Conservation (phyloP, 2,888 invertebrate species). For the Macrophya alboannulata region DNA sequence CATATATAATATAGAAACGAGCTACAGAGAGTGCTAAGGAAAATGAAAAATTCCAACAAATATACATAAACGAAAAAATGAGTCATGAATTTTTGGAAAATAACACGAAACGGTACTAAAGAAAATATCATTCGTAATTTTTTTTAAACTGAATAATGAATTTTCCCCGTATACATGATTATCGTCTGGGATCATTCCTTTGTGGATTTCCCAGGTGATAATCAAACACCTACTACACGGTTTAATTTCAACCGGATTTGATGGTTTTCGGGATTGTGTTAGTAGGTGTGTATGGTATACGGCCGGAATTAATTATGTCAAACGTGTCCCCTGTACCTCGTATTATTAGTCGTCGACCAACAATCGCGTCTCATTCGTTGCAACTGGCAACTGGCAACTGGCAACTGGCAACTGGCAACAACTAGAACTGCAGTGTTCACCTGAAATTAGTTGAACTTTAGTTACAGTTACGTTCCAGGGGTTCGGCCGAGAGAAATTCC, state of each 20-base stretch:
- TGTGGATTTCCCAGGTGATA: neutral
- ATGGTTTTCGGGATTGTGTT: neutral
- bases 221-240: neutral
- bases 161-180: too few species aligned
- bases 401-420: neutral
- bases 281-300: too few species aligned
- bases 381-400: neutral
- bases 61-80: too few species aligned
- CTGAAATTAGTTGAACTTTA: conserved; percentile 15
- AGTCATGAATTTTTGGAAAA: too few species aligned
- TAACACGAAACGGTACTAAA: too few species aligned
- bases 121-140: too few species aligned
- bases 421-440: neutral
- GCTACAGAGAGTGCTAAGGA: neutral
- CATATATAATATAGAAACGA: neutral
- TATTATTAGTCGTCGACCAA: conserved; percentile 2
- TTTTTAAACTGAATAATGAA: too few species aligned
- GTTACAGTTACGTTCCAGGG: neutral
- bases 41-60: too few species aligned
- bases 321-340: neutral
- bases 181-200: neutral
- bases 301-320: neutral
- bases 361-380: neutral
- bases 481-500: conserved; percentile 27
- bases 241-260: neutral